Evolutionary conservation across 2,797 vertebrate species (phyloP), one percentile per base, ranked within the genome.

Genomic region (Gadopsis marmoratus): DNA sequence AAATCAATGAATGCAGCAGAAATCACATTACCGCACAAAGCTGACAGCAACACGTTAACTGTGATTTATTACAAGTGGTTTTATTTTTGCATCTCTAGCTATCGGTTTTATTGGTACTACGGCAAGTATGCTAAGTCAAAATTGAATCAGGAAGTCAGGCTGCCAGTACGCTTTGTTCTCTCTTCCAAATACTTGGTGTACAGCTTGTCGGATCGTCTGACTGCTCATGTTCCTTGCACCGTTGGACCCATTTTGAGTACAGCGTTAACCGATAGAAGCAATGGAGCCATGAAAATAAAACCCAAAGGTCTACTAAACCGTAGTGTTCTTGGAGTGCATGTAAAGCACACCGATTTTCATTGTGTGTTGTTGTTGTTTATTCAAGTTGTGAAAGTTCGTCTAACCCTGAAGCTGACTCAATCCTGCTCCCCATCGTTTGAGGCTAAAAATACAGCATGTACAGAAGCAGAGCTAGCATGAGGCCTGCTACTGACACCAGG

Each of bases 401-500:
- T 68, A 74, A 61, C 37, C 37, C 56, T 12, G 37, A 70, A 69
- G 75, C 31, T 58, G 77, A 89, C 45, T 83, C 76, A n/a, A 1
- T 23, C 68, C 60, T n/a, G 60, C 17, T 3, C 16, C n/a, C 31
- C 7, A 4, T 75, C 53, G 69, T 70, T 67, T 74, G 62, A 13
- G 37, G 45, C 72, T 84, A 85, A 81, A 89, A 88, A 84, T 82
- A 87, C 29, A 73, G 39, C 58, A 65, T 41, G n/a, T 45, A 41
- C 51, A 74, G 76, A 69, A 16, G 33, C 65, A 55, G 43, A 41
- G 26, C 71, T 63, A 70, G 82, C 76, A 58, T 55, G 74, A 83
- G 68, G 74, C 59, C 83, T 76, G 76, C 54, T 79, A 69, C 80
- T 74, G 82, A 85, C 86, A 81, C 73, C 74, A 64, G 68, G 77